Evolutionary conservation across 2,888 invertebrate genomes (phyloP).

Genomic region (Bruchidius siliquastri): DNA sequence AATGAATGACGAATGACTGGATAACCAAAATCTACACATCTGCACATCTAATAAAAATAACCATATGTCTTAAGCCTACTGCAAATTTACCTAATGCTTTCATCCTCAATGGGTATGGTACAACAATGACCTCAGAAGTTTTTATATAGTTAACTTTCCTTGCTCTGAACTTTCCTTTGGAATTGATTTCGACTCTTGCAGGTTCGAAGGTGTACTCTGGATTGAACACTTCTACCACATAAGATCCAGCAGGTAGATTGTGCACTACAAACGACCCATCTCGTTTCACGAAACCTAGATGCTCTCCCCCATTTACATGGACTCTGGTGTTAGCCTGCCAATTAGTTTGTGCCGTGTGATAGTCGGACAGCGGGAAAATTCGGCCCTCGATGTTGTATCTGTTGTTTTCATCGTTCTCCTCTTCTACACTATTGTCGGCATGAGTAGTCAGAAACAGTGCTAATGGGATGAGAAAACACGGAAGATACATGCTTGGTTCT

Average conservation of each 20-base stretch:
- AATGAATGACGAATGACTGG: too few relatives aligned
- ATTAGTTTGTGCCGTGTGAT: constrained; percentile 51
- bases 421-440: constrained; percentile 29
- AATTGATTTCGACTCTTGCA: constrained; percentile 92
- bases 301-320: constrained; percentile 85
- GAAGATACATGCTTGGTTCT: not conserved
- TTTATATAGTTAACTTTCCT: constrained; percentile 92
- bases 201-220: constrained; percentile 92
- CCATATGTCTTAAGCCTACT: too few relatives aligned
- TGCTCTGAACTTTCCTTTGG: constrained; percentile 94
- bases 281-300: constrained; percentile 80
- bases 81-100: constrained; percentile 70
- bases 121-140: constrained; percentile 82
- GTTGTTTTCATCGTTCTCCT: constrained; percentile 45
- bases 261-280: constrained; percentile 89
- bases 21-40: too few relatives aligned
- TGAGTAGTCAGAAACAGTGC: not conserved
- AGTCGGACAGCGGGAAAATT: constrained; percentile 67
- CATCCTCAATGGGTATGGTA: constrained; percentile 89
- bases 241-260: constrained; percentile 87
- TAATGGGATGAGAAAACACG: not conserved
- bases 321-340: constrained; percentile 77
- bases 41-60: too few relatives aligned
- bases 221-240: constrained; percentile 87
- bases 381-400: constrained; percentile 76